A percentile compares a stretch with the other conserved stretches of the same genome.
These are phyloP conservation scores for Heliothis virescens DNA, from an alignment of 1,140 invertebrate genomes.

Conservation along the genomic window DNA sequence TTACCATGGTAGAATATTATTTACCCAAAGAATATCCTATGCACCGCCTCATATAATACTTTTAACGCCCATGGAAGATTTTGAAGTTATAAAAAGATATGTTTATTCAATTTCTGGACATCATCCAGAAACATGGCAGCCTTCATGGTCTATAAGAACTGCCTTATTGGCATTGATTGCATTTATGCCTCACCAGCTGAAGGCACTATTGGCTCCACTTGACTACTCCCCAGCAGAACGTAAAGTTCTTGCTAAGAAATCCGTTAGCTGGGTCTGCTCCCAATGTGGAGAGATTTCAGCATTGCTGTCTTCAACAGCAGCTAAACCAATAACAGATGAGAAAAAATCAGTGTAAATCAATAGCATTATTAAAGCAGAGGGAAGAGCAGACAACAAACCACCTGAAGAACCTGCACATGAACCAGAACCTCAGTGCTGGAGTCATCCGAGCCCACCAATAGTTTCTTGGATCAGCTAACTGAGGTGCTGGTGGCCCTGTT, in stretches of 20 bases:
- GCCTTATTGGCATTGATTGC: conserved; percentile 96
- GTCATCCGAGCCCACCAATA: conserved; percentile 69
- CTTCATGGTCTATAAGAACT: conserved; percentile 98
- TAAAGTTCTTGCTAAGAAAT: conserved; percentile 92
- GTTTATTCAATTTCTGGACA: conserved; percentile 98
- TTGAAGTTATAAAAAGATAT: conserved; percentile 98
- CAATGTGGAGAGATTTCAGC: conserved; percentile 87
- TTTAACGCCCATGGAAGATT: conserved; percentile 97
- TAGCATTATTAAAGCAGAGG: conserved; percentile 82
- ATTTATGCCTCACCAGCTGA: conserved; percentile 97
- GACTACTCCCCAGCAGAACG: conserved; percentile 95
- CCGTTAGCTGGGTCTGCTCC: conserved; percentile 87
- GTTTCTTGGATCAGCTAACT: conserved; percentile 78
- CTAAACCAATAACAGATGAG: conserved; percentile 84
- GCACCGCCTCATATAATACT: conserved; percentile 98
- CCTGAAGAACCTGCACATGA: conserved; percentile 68
- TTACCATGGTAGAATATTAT: conserved; percentile 97
- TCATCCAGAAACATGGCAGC: conserved; percentile 99
- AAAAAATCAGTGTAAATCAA: conserved; percentile 82
- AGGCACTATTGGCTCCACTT: conserved; percentile 96
- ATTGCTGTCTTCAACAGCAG: conserved; percentile 82
- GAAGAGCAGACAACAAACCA: conserved; percentile 76
- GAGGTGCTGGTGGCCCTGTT: conserved; percentile 79
- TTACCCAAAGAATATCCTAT: conserved; percentile 98
- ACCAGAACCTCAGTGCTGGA: conserved; percentile 72